Conservation (phyloP, 2,888 invertebrate species). For the Branchipolynoe longqiensis region DNA sequence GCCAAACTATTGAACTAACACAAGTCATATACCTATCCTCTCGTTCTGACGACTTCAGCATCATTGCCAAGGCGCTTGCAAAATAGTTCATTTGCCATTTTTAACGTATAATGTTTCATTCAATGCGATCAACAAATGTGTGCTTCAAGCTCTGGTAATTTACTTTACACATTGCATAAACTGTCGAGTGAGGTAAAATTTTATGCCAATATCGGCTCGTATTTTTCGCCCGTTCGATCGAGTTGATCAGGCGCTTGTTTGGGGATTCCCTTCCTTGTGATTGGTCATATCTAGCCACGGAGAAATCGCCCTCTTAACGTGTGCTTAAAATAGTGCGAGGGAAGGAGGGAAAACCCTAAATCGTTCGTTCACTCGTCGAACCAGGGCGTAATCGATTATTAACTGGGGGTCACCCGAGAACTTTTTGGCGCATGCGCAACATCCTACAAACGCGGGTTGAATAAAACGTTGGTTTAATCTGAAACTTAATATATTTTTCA, state of each 20-base stretch:
- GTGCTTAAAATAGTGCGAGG: too few species aligned
- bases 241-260: slow-evolving; percentile 48
- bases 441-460: too few species aligned
- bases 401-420: too few species aligned
- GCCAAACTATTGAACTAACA: slow-evolving; percentile 2
- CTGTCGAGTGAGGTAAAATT: neutral
- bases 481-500: too few species aligned
- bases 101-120: neutral
- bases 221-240: slow-evolving; percentile 18
- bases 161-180: neutral
- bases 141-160: neutral
- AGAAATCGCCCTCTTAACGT: neutral
- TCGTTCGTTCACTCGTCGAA: too few species aligned
- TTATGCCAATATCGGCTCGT: neutral
- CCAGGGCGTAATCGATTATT: too few species aligned
- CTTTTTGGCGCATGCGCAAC: too few species aligned
- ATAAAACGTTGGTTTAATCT: too few species aligned
- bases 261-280: slow-evolving; percentile 7
- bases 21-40: slow-evolving; percentile 76
- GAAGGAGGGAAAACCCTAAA: too few species aligned
- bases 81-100: slow-evolving; percentile 76
- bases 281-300: slow-evolving; percentile 3
- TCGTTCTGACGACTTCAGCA: slow-evolving; percentile 75
- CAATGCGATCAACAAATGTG: neutral
- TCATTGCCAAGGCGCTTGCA: slow-evolving; percentile 76